Percentiles rank a stretch among this genome's conserved stretches.
Evolutionary conservation across 1,140 invertebrate genomes (phyloP).

Genomic region (Hyphantria cunea): DNA sequence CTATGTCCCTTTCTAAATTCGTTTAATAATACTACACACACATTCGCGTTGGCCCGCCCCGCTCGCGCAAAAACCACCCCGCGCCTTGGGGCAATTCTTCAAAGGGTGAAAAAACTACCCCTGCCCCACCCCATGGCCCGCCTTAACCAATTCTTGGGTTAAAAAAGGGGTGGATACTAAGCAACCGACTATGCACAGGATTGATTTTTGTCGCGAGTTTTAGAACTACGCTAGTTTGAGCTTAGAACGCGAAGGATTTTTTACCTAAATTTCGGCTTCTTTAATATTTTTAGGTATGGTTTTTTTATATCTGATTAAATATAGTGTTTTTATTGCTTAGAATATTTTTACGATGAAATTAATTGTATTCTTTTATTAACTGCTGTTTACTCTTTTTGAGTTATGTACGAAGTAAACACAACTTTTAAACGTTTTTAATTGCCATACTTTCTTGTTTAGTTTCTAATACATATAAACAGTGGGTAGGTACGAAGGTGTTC

Average conservation of each 20-base stretch:
- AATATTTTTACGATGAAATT: too few species aligned
- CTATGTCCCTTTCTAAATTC: conserved; percentile 69
- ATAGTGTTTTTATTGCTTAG: conserved; percentile 4
- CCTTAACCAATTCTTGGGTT: conserved; percentile 78
- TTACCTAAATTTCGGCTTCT: too few species aligned
- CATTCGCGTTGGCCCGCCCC: conserved; percentile 44
- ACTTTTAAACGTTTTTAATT: too few species aligned
- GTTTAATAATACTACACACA: conserved; percentile 63
- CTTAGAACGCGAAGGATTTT: conserved; percentile 16
- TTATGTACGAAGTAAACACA: too few species aligned
- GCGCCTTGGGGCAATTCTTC: conserved; percentile 78
- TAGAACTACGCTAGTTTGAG: conserved; percentile 21
- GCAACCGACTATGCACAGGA: conserved; percentile 66
- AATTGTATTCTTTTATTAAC: too few species aligned
- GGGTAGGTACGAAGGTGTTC: too few species aligned
- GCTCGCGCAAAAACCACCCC: conserved; percentile 52
- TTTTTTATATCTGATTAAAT: background rate
- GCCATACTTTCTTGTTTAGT: too few species aligned
- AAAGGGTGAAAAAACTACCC: conserved; percentile 78
- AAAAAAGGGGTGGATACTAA: conserved; percentile 80
- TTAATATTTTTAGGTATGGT: conserved; percentile 10
- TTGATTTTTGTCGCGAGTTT: conserved; percentile 40
- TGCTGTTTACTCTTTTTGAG: too few species aligned
- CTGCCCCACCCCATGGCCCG: conserved; percentile 49
- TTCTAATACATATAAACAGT: too few species aligned